A percentile compares a stretch with the other conserved stretches of the same genome.
Conservation (phyloP, 23 tunicate genomes). For the Aplidium turbinatum region DNA sequence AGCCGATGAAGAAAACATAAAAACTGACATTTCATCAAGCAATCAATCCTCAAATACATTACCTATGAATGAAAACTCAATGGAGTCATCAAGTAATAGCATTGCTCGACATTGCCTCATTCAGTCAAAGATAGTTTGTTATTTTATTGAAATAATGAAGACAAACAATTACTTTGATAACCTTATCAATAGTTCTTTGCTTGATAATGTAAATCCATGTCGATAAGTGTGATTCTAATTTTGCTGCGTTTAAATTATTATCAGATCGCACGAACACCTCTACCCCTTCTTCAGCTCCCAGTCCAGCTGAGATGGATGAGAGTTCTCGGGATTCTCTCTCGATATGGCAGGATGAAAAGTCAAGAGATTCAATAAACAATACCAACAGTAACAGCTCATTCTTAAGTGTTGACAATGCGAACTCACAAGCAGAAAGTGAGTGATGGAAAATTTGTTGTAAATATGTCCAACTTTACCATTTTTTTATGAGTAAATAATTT, state of each 20-base stretch:
- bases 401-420: too few relatives aligned
- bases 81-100: conserved; percentile 19
- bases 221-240: not conserved
- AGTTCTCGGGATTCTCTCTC: conserved; percentile 65
- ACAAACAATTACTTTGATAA: not conserved
- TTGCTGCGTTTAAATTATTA: not conserved
- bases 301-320: conserved; percentile 73
- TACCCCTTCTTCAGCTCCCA: conserved; percentile 75
- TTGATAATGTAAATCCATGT: too few relatives aligned
- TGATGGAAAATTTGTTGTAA: too few relatives aligned
- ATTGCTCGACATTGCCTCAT: too few relatives aligned
- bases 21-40: conserved; percentile 14
- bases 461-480: too few relatives aligned
- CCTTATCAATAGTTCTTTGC: too few relatives aligned
- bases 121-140: too few relatives aligned
- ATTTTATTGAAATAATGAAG: too few relatives aligned
- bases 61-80: conserved; percentile 6
- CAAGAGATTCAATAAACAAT: conserved; percentile 52
- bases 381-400: conserved; percentile 44
- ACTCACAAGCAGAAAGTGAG: too few relatives aligned
- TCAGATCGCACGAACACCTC: conserved; percentile 62
- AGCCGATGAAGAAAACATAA: conserved; percentile 34
- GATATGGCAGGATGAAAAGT: conserved; percentile 78
- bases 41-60: not conserved
- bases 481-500: too few relatives aligned